Evolutionary conservation across 30 jellyfish, hydroid and myxozoan genomes (phyloP), one percentile per base, ranked within the genome.

Genomic region (Hydra vulgaris): DNA sequence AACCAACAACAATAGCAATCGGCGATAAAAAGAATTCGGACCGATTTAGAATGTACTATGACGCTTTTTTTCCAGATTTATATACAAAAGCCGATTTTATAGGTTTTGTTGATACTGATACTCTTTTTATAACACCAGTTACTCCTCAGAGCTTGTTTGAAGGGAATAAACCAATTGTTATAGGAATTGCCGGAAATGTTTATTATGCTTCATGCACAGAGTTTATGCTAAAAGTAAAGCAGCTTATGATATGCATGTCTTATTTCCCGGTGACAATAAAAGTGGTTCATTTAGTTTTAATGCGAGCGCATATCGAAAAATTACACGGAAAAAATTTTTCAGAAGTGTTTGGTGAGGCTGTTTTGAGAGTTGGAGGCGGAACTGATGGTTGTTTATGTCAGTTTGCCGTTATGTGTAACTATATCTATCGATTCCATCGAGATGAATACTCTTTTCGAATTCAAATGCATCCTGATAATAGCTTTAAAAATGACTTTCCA

Each of bases 71-170:
- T 70, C 81, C 91, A 22, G 95, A 87, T 12, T 70, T 70, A 71
- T 87, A 89, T 53, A 82, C 92, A 19, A 53, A 70, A 16, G 79
- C 88, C 0, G 78, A 72, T 18, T 87, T 25, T 53, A 78, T 87
- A 79, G 95, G 92, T 7, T 87, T 74, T 76, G 88, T 87, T 17
- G 95, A 87, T 72, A 81, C 92, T 0, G 95, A 87, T 54, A 82
- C 87, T 7, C 69, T 87, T 27, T 81, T 87, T 79, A 74, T 79
- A n/a, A 81, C 92, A 5, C 71, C 21, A 21, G 94, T 87, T 25
- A 87, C 95, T 8, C 92, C 92, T n/a, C n/a, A n/a, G n/a, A n/a
- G n/a, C n/a, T n/a, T n/a, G n/a, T n/a, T n/a, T n/a, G n/a, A n/a
- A n/a, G n/a, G n/a, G n/a, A n/a, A n/a, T n/a, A n/a, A n/a, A n/a